Conservation (phyloP, 1,140 invertebrate genomes). For the Venustaconcha ellipsiformis region DNA sequence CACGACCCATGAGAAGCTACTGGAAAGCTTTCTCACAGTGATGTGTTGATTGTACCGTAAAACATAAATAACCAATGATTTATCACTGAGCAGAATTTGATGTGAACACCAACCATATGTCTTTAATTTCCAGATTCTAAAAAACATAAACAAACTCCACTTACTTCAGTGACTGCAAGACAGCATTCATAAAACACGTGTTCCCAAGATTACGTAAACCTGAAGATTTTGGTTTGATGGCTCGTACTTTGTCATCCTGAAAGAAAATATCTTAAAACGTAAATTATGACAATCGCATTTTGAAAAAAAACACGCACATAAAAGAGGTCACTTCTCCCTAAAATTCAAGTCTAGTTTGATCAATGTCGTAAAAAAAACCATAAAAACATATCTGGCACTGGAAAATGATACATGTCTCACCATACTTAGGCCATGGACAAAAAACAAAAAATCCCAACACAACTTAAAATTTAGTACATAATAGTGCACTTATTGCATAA, state of each 20-base stretch:
- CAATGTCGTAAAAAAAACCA: constrained; percentile 7
- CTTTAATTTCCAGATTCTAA: neutral
- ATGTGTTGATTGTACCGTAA: no score
- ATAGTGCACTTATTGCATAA: no score
- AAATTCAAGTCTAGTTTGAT: neutral
- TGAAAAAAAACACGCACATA: neutral
- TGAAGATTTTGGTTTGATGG: constrained; percentile 67
- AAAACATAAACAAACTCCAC: neutral
- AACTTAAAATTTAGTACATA: no score
- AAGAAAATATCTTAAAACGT: constrained; percentile 20
- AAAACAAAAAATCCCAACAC: constrained; percentile 2
- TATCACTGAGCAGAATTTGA: no score
- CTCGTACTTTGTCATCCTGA: constrained; percentile 49
- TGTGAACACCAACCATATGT: no score
- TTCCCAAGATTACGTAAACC: constrained; percentile 88
- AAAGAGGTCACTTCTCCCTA: neutral
- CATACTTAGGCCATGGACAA: constrained; percentile 9
- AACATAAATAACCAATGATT: no score
- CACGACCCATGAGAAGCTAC: no score
- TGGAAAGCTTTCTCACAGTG: no score
- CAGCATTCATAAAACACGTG: constrained; percentile 91
- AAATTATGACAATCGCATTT: constrained; percentile 22
- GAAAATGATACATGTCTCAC: constrained; percentile 14
- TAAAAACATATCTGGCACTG: constrained; percentile 16
- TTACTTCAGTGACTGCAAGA: constrained; percentile 84